Conservation (phyloP, 35 echinoderm and acorn worm species). For the Strongylocentrotus purpuratus region DNA sequence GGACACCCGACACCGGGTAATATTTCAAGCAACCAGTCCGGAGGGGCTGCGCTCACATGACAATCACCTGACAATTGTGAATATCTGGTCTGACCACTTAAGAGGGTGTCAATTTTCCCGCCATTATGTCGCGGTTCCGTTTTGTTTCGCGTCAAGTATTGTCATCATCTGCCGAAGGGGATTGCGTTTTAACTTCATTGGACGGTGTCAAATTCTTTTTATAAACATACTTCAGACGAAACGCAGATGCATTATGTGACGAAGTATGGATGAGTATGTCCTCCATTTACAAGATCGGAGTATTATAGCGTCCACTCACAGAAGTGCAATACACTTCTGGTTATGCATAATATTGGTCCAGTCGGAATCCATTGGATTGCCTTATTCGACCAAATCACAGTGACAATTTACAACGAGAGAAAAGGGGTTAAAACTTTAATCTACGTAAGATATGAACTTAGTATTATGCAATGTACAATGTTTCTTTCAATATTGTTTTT, state of each 20-base stretch:
- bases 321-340: neutral
- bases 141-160: neutral
- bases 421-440: neutral
- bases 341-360: neutral
- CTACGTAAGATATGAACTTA: neutral
- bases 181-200: neutral
- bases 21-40: neutral
- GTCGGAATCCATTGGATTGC: neutral
- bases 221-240: neutral
- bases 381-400: too few species aligned
- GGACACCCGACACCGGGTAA: neutral
- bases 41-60: neutral
- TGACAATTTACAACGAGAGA: too few species aligned
- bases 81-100: slow-evolving; percentile 11
- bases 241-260: neutral
- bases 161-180: neutral
- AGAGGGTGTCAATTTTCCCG: neutral
- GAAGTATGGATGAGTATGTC: neutral
- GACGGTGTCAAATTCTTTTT: neutral
- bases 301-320: neutral
- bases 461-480: neutral
- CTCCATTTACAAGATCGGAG: neutral
- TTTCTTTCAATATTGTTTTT: too few species aligned
- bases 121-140: neutral
- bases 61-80: slow-evolving; percentile 11